Evolutionary conservation across 64 coral and sea anemone species (phyloP), one percentile per base, ranked within the genome.

Genomic region (Orbicella faveolata): DNA sequence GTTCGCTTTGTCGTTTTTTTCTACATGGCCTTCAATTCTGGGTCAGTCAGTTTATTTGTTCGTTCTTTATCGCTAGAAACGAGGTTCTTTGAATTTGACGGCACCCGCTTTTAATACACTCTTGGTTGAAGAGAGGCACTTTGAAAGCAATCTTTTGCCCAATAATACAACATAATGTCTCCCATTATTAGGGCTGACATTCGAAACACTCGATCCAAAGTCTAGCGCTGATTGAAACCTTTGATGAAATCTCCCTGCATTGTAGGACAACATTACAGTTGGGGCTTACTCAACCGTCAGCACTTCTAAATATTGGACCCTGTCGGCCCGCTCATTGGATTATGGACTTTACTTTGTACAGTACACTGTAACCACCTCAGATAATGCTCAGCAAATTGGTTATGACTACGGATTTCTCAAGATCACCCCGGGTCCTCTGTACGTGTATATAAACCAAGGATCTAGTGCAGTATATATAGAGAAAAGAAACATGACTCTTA

Each of bases 341-440:
- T 81, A 81, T 18, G 79, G 79, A 7, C 33, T 81, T 2, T 81
- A 81, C 26, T 62, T 81, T 34, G 79, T 81, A 26, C 57, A 81
- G 26, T 62, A 61, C 21, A 36, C 54, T 2, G 25, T 35, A 25
- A 33, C 16, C 4, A 81, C 30, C 7, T 10, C 55, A 18, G 15
- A 34, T 8, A 61, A 62, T 16, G 26, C 23, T 62, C 33, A 33
- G 9, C 79, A 81, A 55, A 36, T 62, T 34, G 79, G 54, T 55
- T 62, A 81, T 36, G 79, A 30, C 55, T 35, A 35, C 12, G 79
- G 79, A 34, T 63, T 81, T 52, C 13, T 81, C 1, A 62, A 81
- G 79, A 81, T 81, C 0, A 13, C 34, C 0, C 25, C 57, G 18
- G 79, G 79, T 36, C 79, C 79, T 16, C 62, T 81, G 79, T 81